Conservation (phyloP, 1,140 invertebrate genomes). For the Drosophila arawakana region DNA sequence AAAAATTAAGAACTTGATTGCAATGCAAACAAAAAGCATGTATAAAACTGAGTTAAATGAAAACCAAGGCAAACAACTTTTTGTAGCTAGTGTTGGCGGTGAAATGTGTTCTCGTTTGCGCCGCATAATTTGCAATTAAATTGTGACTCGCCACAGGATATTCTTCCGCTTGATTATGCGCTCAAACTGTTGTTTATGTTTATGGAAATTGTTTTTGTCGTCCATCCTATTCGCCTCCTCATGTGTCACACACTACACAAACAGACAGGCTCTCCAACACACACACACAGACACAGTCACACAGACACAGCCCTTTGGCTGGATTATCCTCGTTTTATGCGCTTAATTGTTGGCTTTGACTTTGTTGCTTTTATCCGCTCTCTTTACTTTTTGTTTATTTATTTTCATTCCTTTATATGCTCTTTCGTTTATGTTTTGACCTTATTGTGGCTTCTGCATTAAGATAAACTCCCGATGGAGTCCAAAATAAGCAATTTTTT, state of each 20-base stretch:
- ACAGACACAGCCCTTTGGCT: constrained; percentile 28
- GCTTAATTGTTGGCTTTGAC: constrained; percentile 73
- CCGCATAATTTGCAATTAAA: constrained; percentile 73
- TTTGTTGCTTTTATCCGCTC: constrained; percentile 30
- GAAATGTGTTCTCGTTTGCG: constrained; percentile 15
- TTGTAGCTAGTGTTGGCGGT: constrained; percentile 7
- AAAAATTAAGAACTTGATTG: constrained; percentile 6
- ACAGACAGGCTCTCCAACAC: not conserved
- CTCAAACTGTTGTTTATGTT: constrained; percentile 72
- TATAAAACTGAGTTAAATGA: constrained; percentile 21
- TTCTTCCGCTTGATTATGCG: constrained; percentile 67
- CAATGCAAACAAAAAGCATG: not conserved
- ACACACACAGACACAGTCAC: not conserved
- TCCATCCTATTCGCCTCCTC: not conserved
- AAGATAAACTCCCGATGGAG: not conserved
- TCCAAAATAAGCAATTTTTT: no score
- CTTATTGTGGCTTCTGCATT: constrained; percentile 1
- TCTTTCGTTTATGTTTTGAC: not conserved
- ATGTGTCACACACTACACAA: constrained; percentile 1
- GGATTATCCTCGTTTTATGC: constrained; percentile 71
- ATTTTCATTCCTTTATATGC: not conserved
- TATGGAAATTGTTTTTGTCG: constrained; percentile 70
- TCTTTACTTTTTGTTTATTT: constrained; percentile 22
- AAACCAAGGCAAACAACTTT: constrained; percentile 19
- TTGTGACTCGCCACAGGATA: constrained; percentile 43